phyloP scores from a whole-genome alignment of 2,888 invertebrate species.

The Ptychoptera albimana region DNA sequence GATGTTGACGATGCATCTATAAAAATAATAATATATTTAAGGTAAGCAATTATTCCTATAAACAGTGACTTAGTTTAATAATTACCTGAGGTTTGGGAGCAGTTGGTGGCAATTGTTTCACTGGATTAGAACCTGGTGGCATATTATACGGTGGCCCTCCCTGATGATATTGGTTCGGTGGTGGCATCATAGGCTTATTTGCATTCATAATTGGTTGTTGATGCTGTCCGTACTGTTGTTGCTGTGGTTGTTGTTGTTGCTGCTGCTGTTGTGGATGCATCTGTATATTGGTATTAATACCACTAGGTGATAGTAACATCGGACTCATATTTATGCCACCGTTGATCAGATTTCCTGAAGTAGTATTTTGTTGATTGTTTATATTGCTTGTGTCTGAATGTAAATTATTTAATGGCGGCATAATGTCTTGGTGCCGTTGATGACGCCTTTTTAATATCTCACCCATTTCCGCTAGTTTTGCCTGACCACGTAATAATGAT shows the following conservation, averaged over 20 bases:
- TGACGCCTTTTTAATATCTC: conserved; percentile 56
- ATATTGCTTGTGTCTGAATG: not conserved
- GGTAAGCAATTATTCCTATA: not conserved
- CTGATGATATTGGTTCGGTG: conserved; percentile 9
- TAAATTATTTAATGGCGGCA: conserved; percentile 15
- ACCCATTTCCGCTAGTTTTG: conserved; percentile 65
- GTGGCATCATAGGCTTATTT: conserved; percentile 14
- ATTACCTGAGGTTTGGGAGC: conserved; percentile 37
- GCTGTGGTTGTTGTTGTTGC: conserved; percentile 12
- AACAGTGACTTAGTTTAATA: not conserved
- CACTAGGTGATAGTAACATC: not conserved
- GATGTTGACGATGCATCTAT: conserved; percentile 1
- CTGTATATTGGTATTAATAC: not conserved
- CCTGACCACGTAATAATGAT: conserved; percentile 30
- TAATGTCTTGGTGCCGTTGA: conserved; percentile 27
- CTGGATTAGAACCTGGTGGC: conserved; percentile 24
- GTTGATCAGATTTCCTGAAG: not conserved
- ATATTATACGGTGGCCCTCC: not conserved
- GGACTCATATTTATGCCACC: conserved; percentile 1
- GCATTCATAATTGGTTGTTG: conserved; percentile 13
- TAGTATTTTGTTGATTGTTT: too few species aligned
- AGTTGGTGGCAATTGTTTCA: conserved; percentile 37
- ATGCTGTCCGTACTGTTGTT: conserved; percentile 20
- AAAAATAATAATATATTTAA: not conserved
- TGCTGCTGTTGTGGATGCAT: not conserved